Evolutionary conservation across 2,888 invertebrate species (phyloP), one percentile per base, ranked within the genome.

Genomic region (Poecilus cupreus): DNA sequence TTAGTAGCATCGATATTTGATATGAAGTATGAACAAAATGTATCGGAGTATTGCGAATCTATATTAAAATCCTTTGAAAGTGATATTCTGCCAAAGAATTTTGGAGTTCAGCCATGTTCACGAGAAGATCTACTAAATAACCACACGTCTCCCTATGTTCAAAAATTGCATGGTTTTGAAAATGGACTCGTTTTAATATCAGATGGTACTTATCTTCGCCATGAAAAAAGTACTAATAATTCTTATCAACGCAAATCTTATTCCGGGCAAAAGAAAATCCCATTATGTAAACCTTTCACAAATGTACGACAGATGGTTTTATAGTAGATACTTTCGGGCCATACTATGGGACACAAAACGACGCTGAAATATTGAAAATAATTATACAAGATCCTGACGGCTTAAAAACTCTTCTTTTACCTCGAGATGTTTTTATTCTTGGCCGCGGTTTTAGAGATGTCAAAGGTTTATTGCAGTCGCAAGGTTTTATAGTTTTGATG

Each of bases 261-360:
- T 16, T 72, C 81, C 5, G 84, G 85, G 0, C 83, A 83, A 54
- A 84, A 84, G 43, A 84, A 84, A 26, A 43, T 32, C 5, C 82
- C 83, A 16, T 57, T 84, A 8, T 84, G 83, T 46, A 83, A 84
- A 80, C 83, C 84, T 32, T 84, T 84, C 57, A 84, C 83, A 6
- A 80, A 84, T 78, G 68, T 26, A 79, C 82, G 6, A 83, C 82
- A 11, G 49, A 46, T 75, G 83, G 82, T 2, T 82, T 80, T 64
- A 49, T 83, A n/a, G 68, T 83, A 16, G 83, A 83, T 16, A 68
- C 49, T 3, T 68, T 24, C 46, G 82, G 83, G 18, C 72, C 81
- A 26, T 83, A 68, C 43, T 26, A 18, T 13, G 82, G 54, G 2
- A 83, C 64, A 13, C 37, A 77, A 22, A 83, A 83, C 77, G 83